phyloP scores from a whole-genome alignment of 2,113 vertebrate species.

The Barnardius zonarius region DNA sequence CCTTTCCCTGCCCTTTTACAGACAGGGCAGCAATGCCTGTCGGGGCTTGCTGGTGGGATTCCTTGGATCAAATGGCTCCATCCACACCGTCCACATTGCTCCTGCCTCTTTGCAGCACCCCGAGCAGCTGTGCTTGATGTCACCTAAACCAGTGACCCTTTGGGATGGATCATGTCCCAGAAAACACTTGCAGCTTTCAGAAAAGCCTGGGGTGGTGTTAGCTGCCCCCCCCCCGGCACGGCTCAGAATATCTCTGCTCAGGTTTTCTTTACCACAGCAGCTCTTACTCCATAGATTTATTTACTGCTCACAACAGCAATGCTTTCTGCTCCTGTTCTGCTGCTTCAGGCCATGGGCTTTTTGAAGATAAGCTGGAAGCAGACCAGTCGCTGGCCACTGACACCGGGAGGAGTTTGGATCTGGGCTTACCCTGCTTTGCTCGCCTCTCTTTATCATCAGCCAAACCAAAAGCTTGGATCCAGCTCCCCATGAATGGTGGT shows the following conservation, averaged over 20 bases:
- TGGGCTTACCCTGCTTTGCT: not conserved
- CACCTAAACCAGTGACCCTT: not conserved
- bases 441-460: not conserved
- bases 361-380: not conserved
- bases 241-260: accelerated
- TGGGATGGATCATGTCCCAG: not conserved
- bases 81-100: accelerated
- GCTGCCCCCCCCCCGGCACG: not conserved
- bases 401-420: not conserved
- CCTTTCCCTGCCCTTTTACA: not conserved
- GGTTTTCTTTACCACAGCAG: not conserved
- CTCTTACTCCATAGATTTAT: not conserved
- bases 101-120: not conserved
- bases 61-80: not conserved
- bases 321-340: not conserved
- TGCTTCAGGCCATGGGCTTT: not conserved
- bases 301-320: not conserved
- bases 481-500: conserved; percentile 5
- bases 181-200: not conserved
- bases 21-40: not conserved
- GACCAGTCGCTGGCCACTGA: not conserved
- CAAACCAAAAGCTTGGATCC: not conserved
- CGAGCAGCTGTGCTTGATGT: not conserved
- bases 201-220: not conserved
- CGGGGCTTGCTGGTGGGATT: not conserved